Percentiles rank a stretch among this genome's conserved stretches.
These are phyloP conservation scores for Pocota personata DNA, from an alignment of 2,888 invertebrate genomes.

Conservation along the genomic window DNA sequence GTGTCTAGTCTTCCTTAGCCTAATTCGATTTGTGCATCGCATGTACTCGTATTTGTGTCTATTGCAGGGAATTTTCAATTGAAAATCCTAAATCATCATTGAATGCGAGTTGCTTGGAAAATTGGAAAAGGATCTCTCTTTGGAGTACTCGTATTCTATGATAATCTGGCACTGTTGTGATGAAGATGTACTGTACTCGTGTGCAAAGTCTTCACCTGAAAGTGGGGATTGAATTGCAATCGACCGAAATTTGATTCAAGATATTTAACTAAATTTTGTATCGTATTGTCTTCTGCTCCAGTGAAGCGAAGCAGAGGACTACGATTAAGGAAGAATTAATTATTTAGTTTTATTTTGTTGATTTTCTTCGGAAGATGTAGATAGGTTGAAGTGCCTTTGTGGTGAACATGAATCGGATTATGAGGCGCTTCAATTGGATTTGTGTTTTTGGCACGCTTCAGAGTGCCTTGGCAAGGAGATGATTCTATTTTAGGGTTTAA, in stretches of 20 bases:
- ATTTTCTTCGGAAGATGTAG: neutral
- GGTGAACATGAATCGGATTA: slow-evolving; percentile 39
- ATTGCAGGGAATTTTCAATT: slow-evolving; percentile 63
- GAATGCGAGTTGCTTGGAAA: slow-evolving; percentile 45
- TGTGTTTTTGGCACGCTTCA: slow-evolving; percentile 58
- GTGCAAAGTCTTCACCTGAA: neutral
- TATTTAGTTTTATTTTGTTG: slow-evolving; percentile 57
- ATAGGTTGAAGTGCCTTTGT: slow-evolving; percentile 13
- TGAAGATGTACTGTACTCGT: slow-evolving; percentile 24
- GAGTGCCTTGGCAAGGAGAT: neutral
- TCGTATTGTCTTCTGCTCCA: slow-evolving; percentile 27
- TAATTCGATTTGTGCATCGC: slow-evolving; percentile 62
- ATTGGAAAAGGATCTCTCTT: slow-evolving; percentile 46
- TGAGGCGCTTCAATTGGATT: slow-evolving; percentile 47
- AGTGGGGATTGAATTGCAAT: neutral
- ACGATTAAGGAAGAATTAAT: slow-evolving; percentile 63
- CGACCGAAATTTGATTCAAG: slow-evolving; percentile 13
- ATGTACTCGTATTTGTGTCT: neutral
- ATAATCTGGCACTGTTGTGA: slow-evolving; percentile 4
- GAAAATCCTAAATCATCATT: slow-evolving; percentile 58
- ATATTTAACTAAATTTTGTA: slow-evolving; percentile 20
- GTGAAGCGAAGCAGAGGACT: slow-evolving; percentile 22
- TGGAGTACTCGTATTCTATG: neutral
- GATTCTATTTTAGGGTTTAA: slow-evolving; percentile 14
- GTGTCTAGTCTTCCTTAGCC: slow-evolving; percentile 26